Conservation (phyloP, 2,113 vertebrate genomes). For the Heterotilapia buettikoferi region DNA sequence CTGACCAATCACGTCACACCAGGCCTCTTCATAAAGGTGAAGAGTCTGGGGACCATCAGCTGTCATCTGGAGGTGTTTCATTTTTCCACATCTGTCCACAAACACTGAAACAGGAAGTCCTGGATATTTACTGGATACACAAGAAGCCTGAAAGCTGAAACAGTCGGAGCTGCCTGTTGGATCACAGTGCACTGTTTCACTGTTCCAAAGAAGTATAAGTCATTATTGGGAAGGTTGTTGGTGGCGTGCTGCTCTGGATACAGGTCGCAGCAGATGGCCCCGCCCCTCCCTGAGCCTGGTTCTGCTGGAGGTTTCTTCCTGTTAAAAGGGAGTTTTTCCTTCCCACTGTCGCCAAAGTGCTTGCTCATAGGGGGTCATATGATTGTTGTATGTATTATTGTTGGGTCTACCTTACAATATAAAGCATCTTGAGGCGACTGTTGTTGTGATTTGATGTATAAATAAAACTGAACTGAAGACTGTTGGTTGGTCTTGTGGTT, state of each 20-base stretch:
- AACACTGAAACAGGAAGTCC: not conserved
- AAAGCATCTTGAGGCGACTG: not conserved
- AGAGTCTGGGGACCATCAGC: not conserved
- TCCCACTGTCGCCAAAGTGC: fast-evolving
- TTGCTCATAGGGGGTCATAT: fast-evolving
- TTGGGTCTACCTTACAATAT: not conserved
- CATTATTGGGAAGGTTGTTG: not conserved
- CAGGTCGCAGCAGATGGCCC: not conserved
- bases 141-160: not conserved
- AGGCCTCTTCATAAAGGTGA: not conserved
- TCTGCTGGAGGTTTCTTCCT: not conserved
- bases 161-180: not conserved
- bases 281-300: not conserved
- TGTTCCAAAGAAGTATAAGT: not conserved
- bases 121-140: not conserved
- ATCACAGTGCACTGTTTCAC: not conserved
- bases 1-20: not conserved
- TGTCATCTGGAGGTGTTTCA: not conserved
- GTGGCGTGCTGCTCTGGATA: not conserved
- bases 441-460: not conserved
- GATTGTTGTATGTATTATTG: not conserved
- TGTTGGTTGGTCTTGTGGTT: not conserved
- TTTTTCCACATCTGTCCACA: not conserved
- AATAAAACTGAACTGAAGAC: not conserved
- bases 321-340: not conserved